Conservation (phyloP, 2,888 invertebrate genomes). For the Pardosa pseudoannulata region DNA sequence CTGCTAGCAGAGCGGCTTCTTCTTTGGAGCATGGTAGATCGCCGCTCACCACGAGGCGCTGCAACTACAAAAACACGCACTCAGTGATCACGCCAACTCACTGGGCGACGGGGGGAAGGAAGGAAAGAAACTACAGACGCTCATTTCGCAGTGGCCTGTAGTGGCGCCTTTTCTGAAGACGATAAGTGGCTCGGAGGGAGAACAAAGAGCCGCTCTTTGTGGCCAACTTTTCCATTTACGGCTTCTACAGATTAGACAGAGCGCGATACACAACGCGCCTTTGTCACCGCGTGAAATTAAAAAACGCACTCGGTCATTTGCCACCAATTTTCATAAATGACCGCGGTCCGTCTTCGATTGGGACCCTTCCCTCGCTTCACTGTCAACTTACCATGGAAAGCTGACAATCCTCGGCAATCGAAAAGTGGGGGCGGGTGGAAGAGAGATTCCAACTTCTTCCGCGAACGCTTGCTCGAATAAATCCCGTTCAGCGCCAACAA, state of each 20-base stretch:
- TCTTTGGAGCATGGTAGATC: constrained; percentile 82
- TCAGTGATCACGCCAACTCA: constrained; percentile 13
- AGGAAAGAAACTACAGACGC: not conserved
- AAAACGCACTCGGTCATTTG: not conserved
- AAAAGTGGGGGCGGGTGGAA: too few species aligned
- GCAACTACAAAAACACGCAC: constrained; percentile 79
- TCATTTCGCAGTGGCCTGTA: constrained; percentile 7
- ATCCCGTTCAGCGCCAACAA: not conserved
- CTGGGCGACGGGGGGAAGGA: not conserved
- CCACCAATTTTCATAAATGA: not conserved
- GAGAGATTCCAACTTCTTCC: too few species aligned
- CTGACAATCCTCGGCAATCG: not conserved
- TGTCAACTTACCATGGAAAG: not conserved
- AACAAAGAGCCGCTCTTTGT: constrained; percentile 30
- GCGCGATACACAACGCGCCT: constrained; percentile 3
- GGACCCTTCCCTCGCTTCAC: not conserved
- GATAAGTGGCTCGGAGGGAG: constrained; percentile 9
- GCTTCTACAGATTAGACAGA: constrained; percentile 29
- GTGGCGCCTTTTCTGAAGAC: constrained; percentile 15
- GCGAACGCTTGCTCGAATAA: too few species aligned
- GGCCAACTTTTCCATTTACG: constrained; percentile 49
- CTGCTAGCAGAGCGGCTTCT: constrained; percentile 82
- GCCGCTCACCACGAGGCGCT: constrained; percentile 81
- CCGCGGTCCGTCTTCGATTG: not conserved
- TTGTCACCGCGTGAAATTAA: not conserved